Evolutionary conservation across 1,140 invertebrate species (phyloP).

Genomic region (Sipha flava): DNA sequence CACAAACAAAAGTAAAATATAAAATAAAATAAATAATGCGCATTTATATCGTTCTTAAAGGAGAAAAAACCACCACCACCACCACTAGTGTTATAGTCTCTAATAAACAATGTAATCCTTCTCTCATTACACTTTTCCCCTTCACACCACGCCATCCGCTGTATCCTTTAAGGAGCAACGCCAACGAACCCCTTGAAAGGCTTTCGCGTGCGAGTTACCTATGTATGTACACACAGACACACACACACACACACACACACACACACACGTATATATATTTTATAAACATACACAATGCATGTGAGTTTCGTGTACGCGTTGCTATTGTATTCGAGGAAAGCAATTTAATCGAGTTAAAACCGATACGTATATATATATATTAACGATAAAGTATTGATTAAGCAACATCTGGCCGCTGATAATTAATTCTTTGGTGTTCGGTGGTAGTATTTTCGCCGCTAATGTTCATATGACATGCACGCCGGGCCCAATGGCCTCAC

Average conservation of each 20-base stretch:
- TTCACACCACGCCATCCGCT: no score
- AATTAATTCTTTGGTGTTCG: constrained; percentile 16
- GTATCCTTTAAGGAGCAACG: no score
- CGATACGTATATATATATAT: no score
- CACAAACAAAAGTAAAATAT: not conserved
- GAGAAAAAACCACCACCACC: not conserved
- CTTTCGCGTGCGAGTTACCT: not conserved
- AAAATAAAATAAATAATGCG: not conserved
- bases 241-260: no score
- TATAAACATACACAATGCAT: no score
- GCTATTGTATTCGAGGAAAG: not conserved
- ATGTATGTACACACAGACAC: not conserved
- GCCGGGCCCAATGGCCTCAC: not conserved
- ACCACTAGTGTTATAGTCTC: not conserved
- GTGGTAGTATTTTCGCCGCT: not conserved
- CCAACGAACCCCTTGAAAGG: not conserved
- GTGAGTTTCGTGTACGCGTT: no score
- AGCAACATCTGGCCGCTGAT: constrained; percentile 17
- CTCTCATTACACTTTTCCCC: not conserved
- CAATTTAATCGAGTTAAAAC: constrained; percentile 17
- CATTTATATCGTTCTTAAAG: not conserved
- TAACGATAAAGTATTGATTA: constrained; percentile 2
- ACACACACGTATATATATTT: no score
- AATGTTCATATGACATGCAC: constrained; percentile 20
- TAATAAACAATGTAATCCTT: not conserved